Evolutionary conservation across 2,888 invertebrate species (phyloP), one percentile per base, ranked within the genome.

Genomic region (Aelia acuminata): DNA sequence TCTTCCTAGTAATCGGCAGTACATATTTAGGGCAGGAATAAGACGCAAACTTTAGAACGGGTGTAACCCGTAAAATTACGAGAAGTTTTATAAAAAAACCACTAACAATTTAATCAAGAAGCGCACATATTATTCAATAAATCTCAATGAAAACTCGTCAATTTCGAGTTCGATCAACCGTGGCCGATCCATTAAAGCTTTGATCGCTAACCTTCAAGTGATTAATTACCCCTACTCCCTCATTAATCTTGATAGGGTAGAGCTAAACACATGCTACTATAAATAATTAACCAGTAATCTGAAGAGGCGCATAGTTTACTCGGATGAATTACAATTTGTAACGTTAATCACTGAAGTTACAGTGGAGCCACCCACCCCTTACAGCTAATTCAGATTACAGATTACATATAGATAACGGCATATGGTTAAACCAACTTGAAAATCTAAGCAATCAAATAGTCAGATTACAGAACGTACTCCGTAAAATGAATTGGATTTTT

Each of bases 281-380:
- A 80, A 80, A 80, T 80, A 80, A 80, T 80, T 80, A 80, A 43
- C 80, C 80, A n/a, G 43, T 80, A 80, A 80, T 80, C 43, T n/a
- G 80, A 43, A 39, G 80, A 80, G 80, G 43, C 63, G 35, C 63
- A 70, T 70, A 70, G 35, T 70, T 35, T 70, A 70, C 63, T 35
- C 63, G 18, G 63, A 31, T 35, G 63, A 35, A 35, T 70, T 70
- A 70, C 63, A 70, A 70, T 70, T 70, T 70, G 63, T 70, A 70
- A 70, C 18, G 63, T 35, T 70, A 70, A 70, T 70, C 35, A 70
- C 63, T 70, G 18, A 70, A 70, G 63, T 70, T 70, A 35, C 18
- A 3, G 63, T 18, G 20, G 2, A 7, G 7, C 63, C 63, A 35
- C 7, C 35, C 63, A 35, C 7, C 35, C 63, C 35, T 35, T 20